These are phyloP conservation scores for Oreocharis arfaki DNA, from an alignment of 2,113 vertebrate species.

Conservation along the genomic window DNA sequence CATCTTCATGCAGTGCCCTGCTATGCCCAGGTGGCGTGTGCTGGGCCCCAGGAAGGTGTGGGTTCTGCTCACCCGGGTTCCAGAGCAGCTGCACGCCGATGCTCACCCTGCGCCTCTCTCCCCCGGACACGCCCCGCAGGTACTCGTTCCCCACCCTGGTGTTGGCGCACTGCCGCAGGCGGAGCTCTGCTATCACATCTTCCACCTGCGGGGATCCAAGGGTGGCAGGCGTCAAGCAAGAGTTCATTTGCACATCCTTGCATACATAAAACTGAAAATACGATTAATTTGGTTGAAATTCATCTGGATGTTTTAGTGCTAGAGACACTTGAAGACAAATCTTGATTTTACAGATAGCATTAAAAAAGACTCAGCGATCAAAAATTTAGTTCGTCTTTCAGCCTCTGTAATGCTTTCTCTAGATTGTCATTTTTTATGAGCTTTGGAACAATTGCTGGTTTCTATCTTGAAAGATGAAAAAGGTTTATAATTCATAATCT, in stretches of 20 bases:
- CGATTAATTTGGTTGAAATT: neutral
- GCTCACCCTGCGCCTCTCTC: slow-evolving; percentile 90
- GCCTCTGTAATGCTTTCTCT: slow-evolving; percentile 22
- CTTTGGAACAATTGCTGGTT: slow-evolving; percentile 41
- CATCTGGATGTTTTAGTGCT: neutral
- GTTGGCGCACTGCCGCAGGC: slow-evolving; percentile 89
- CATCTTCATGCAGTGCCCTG: neutral
- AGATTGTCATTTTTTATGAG: slow-evolving; percentile 40
- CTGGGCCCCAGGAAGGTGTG: neutral
- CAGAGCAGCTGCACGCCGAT: slow-evolving; percentile 93
- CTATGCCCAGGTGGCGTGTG: neutral
- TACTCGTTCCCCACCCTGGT: slow-evolving; percentile 87
- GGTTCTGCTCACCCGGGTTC: slow-evolving; percentile 86
- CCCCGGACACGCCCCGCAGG: slow-evolving; percentile 87
- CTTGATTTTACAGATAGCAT: neutral
- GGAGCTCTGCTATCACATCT: slow-evolving; percentile 91
- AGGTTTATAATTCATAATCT: slow-evolving; percentile 49
- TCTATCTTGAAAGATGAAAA: slow-evolving; percentile 39
- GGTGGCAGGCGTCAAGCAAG: neutral
- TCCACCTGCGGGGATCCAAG: slow-evolving; percentile 78
- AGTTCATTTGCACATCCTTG: neutral
- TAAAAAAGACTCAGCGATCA: neutral
- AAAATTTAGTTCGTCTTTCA: slow-evolving; percentile 1
- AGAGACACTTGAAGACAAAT: neutral
- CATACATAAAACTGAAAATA: neutral